These are phyloP conservation scores for Spea bombifrons DNA, from an alignment of 2,113 vertebrate species.

Conservation along the genomic window DNA sequence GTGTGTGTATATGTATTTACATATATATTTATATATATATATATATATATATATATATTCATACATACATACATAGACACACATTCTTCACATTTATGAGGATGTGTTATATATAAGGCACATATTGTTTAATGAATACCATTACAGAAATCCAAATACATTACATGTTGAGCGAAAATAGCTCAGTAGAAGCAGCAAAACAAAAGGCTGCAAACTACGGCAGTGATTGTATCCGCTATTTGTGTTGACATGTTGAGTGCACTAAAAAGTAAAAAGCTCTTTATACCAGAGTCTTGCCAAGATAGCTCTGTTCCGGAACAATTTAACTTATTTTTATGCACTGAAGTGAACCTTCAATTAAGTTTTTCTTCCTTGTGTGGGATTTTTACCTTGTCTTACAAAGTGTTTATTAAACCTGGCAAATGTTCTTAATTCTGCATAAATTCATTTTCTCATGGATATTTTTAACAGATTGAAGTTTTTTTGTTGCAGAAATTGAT, in stretches of 20 bases:
- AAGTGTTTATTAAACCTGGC: not conserved
- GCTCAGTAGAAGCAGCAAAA: not conserved
- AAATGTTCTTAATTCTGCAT: not conserved
- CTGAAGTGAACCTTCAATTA: not conserved
- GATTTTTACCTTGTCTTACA: not conserved
- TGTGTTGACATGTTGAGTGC: not conserved
- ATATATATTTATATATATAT: no score
- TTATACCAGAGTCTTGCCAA: not conserved
- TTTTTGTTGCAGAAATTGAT: no score
- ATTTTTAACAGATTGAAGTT: no score
- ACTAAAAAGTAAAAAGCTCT: not conserved
- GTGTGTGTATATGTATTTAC: no score
- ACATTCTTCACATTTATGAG: no score
- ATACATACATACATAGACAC: no score
- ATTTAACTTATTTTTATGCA: not conserved
- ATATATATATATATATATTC: no score
- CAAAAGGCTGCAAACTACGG: not conserved
- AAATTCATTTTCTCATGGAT: not conserved
- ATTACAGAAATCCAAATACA: not conserved
- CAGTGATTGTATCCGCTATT: not conserved
- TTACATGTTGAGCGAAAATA: not conserved
- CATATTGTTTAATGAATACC: not conserved
- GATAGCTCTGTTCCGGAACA: not conserved
- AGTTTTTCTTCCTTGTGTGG: not conserved
- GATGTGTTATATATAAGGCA: not conserved